Conservation (phyloP, 2,888 invertebrate genomes). For the Tupiocoris notatus region DNA sequence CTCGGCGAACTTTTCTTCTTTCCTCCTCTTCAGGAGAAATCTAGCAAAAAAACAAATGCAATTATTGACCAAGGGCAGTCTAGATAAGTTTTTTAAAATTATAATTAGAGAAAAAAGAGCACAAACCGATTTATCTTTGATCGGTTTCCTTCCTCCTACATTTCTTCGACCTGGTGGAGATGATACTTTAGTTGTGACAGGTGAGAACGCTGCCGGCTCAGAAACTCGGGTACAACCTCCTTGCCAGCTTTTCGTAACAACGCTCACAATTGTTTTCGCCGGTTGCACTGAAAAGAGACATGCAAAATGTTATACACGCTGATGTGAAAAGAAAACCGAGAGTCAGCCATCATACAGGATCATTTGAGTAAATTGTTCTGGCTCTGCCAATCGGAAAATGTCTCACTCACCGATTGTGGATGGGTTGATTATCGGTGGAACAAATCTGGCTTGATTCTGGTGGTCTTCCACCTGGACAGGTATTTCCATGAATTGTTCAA, state of each 20-base stretch:
- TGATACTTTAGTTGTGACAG: constrained; percentile 20
- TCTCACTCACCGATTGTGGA: constrained; percentile 40
- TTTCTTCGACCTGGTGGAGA: constrained; percentile 62
- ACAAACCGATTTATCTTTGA: constrained; percentile 60
- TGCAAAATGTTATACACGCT: too few species aligned
- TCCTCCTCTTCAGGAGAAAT: constrained; percentile 91
- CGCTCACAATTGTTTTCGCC: constrained; percentile 49
- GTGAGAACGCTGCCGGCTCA: constrained; percentile 54
- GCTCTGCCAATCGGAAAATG: too few species aligned
- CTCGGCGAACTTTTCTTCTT: constrained; percentile 78
- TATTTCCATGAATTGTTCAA: constrained; percentile 89
- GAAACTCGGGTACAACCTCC: constrained; percentile 54
- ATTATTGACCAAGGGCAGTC: too few species aligned
- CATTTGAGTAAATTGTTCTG: too few species aligned
- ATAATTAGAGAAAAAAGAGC: neutral
- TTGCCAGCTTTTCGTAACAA: constrained; percentile 58
- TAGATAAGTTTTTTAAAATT: too few species aligned
- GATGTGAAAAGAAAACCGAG: too few species aligned
- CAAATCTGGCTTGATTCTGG: constrained; percentile 88
- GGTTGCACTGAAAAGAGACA: constrained; percentile 24
- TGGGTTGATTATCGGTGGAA: constrained; percentile 71
- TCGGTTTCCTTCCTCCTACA: constrained; percentile 69
- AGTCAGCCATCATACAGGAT: too few species aligned
- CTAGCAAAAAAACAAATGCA: constrained; percentile 53
- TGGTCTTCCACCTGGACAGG: constrained; percentile 71